These are phyloP conservation scores for Erebia palarica DNA, from an alignment of 2,888 invertebrate species.

Conservation along the genomic window DNA sequence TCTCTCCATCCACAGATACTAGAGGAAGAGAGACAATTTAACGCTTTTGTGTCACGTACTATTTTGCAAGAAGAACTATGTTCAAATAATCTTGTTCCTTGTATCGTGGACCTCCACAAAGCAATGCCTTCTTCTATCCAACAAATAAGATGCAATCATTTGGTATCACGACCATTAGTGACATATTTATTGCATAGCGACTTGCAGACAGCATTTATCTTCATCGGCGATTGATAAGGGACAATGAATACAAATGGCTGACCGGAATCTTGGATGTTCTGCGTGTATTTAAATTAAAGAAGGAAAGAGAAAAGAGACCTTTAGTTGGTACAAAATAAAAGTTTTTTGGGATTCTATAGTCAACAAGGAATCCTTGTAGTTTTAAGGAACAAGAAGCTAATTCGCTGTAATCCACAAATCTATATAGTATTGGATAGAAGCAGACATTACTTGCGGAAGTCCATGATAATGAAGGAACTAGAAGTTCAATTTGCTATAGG, in stretches of 20 bases:
- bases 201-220: slow-evolving; percentile 1
- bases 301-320: background rate
- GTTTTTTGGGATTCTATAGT: background rate
- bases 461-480: no score
- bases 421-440: no score
- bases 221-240: slow-evolving; percentile 6
- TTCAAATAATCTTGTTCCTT: background rate
- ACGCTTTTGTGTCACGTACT: no score
- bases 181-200: background rate
- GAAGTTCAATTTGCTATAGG: no score
- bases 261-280: background rate
- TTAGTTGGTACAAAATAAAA: no score
- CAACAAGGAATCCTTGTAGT: background rate
- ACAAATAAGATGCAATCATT: background rate
- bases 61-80: background rate
- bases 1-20: no score
- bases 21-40: no score
- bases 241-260: slow-evolving; percentile 13
- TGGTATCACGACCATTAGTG: background rate
- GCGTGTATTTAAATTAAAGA: slow-evolving; percentile 5
- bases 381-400: no score
- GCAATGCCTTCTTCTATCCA: background rate
- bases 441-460: no score
- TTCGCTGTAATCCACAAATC: no score
- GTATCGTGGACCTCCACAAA: background rate